phyloP scores from a whole-genome alignment of 2,888 invertebrate species.

The Bhutanitis thaidina region DNA sequence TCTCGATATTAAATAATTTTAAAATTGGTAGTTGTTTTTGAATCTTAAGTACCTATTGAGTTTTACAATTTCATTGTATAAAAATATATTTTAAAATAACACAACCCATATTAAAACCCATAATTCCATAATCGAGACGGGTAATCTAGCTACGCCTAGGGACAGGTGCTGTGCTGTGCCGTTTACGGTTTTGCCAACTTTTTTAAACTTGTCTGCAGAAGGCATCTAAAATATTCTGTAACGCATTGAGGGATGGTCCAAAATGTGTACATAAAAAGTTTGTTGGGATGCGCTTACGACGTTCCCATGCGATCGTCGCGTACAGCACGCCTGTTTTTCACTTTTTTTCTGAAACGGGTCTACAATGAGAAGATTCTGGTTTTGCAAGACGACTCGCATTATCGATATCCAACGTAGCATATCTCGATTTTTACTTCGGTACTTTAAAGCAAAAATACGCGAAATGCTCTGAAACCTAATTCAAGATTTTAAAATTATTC shows the following conservation, averaged over 20 bases:
- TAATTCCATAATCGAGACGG: conserved; percentile 18
- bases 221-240: conserved; percentile 44
- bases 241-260: conserved; percentile 42
- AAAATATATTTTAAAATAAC: too few species aligned
- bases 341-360: conserved; percentile 67
- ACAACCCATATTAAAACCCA: background rate
- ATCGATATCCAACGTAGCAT: conserved; percentile 57
- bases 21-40: too few species aligned
- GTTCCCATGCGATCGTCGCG: conserved; percentile 72
- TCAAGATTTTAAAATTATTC: background rate
- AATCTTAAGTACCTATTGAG: too few species aligned
- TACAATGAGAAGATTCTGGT: conserved; percentile 73
- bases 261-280: conserved; percentile 36
- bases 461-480: background rate
- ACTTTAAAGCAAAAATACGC: conserved; percentile 19
- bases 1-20: too few species aligned
- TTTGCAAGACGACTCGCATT: conserved; percentile 70
- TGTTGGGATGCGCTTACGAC: conserved; percentile 50
- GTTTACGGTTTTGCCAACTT: conserved; percentile 59
- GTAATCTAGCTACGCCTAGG: conserved; percentile 46
- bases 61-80: too few species aligned
- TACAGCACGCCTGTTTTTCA: conserved; percentile 51
- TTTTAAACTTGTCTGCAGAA: conserved; percentile 32
- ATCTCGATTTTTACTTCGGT: conserved; percentile 43
- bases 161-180: conserved; percentile 71